Base-by-base conservation (phyloP, 2,888 invertebrate genomes). In the Bimastos eiseni region DNA sequence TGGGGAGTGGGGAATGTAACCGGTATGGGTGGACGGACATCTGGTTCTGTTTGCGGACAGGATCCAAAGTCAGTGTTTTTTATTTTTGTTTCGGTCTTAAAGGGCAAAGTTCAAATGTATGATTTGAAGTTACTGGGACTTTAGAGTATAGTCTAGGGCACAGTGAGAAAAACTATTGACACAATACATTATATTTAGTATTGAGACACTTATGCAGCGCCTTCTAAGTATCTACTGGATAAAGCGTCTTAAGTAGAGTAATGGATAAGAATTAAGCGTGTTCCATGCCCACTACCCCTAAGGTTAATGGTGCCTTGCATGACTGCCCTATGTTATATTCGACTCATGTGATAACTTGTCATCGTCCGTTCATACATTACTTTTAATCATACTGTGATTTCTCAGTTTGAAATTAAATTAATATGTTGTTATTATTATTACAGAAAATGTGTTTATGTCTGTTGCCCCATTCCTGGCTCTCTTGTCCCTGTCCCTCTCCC, bases 31-130 rank as follows among this genome's bases (percentile, higher is more conserved):
- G 88, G 84, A 96, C 44, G 92, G 90, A 97, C 97, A 95, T 98
- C 98, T 90, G 99, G 99, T 90, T 97, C 98, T 4, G 99, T 99
- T 90, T 99, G 99, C 95, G 99, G 99, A 33, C 96, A 98, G 93
- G 99, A 99, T 96, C 99, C 99, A 92, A 97, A 98, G 97, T 97
- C 95, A 55, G 88, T 86, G 37, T 6, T 36, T 21, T 15, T 5
- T 38, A 6, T 55, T 55, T 8, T 34, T 49, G 49, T 49, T 44
- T 30, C n/a, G 17, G 13, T 70, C 70, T 6, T n/a, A 70, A 70
- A 13, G 17, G 70, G n/a, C 70, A 70, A 30, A 13, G 44, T 17
- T 30, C 8, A 30, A 70, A 8, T 30, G 30, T 70, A n/a, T 70
- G 70, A 70, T 70, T 70, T 55, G n/a, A 70, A n/a, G 70, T n/a